These are phyloP conservation scores for Chloropsis cyanopogon DNA, from an alignment of 2,113 vertebrate genomes.

Conservation along the genomic window DNA sequence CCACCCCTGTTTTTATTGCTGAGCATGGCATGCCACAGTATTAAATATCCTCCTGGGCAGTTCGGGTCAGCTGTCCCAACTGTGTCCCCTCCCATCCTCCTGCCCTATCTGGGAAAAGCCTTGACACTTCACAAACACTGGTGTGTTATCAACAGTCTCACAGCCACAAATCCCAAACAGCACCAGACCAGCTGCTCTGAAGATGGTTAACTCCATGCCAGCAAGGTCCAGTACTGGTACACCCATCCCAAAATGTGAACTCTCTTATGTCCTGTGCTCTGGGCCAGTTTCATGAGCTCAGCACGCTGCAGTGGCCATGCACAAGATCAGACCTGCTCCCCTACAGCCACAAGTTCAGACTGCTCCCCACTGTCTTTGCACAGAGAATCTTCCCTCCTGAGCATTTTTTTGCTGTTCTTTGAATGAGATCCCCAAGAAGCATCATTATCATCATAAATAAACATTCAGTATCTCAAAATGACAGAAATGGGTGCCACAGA, in stretches of 20 bases:
- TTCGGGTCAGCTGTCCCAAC: not conserved
- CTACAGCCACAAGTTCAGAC: not conserved
- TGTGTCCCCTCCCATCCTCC: not conserved
- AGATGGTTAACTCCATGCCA: not conserved
- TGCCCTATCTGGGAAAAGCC: not conserved
- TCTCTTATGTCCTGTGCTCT: not conserved
- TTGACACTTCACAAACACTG: not conserved
- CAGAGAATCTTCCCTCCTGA: not conserved
- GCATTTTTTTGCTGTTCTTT: not conserved
- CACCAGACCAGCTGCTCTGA: not conserved
- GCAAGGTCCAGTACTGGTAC: not conserved
- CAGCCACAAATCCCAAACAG: not conserved
- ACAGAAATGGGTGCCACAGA: slow-evolving; percentile 29
- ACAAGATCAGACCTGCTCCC: not conserved
- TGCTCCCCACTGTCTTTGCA: not conserved
- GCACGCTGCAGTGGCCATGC: not conserved
- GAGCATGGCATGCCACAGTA: not conserved
- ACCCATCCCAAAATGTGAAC: not conserved
- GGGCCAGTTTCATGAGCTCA: not conserved
- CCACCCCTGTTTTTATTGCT: not conserved
- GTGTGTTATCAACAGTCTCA: not conserved
- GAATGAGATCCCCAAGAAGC: not conserved
- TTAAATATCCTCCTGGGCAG: not conserved
- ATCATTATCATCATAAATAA: not conserved
- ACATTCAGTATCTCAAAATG: not conserved